phyloP scores from a whole-genome alignment of 2,888 invertebrate species.

The Diploptera punctata region DNA sequence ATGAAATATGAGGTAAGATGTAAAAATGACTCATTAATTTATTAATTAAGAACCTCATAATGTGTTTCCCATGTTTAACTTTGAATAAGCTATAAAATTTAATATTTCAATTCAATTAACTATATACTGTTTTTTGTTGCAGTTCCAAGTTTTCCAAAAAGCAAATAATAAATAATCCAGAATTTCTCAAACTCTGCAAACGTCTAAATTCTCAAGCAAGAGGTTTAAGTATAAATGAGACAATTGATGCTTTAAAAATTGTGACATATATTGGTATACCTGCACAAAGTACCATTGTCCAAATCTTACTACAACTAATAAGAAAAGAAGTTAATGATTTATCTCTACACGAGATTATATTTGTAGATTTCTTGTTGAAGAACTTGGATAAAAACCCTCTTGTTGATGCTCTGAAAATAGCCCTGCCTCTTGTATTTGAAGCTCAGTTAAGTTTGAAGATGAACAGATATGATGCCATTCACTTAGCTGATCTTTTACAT shows the following conservation, averaged over 20 bases:
- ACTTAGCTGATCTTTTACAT: conserved; percentile 61
- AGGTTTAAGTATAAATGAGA: conserved; percentile 59
- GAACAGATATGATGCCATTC: conserved; percentile 60
- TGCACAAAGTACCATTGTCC: conserved; percentile 63
- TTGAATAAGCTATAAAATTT: too few relatives aligned
- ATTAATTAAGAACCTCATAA: too few relatives aligned
- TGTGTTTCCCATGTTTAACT: too few relatives aligned
- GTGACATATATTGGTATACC: conserved; percentile 65
- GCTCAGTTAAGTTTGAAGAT: conserved; percentile 65
- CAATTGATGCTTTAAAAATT: conserved; percentile 65
- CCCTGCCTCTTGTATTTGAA: conserved; percentile 72
- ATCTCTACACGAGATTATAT: conserved; percentile 65
- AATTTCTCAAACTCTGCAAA: conserved; percentile 65
- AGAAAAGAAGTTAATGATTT: conserved; percentile 66
- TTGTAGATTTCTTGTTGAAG: conserved; percentile 64
- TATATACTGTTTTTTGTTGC: too few relatives aligned
- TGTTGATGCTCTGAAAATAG: conserved; percentile 67
- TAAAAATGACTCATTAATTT: too few relatives aligned
- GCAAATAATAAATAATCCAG: conserved; percentile 60
- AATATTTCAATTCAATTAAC: too few relatives aligned
- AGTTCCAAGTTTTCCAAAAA: conserved; percentile 54
- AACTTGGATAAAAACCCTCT: conserved; percentile 62
- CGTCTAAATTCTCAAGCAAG: conserved; percentile 63
- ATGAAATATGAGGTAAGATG: too few relatives aligned
- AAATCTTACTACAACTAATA: conserved; percentile 68